Evolutionary conservation across 2,113 vertebrate species (phyloP).

Genomic region (Conger conger): DNA sequence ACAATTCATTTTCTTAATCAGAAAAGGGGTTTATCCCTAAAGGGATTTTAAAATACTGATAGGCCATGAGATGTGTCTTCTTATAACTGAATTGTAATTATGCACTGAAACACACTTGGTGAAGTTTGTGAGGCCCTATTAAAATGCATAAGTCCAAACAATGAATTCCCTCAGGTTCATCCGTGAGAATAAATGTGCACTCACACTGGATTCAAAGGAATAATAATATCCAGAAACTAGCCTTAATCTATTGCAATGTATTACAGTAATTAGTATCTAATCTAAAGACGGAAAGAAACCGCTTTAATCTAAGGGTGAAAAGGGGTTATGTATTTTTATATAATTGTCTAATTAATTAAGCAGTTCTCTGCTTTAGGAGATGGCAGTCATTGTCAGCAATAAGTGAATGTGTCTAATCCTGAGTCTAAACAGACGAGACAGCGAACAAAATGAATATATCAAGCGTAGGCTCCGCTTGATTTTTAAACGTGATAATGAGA

Average conservation of each 20-base stretch:
- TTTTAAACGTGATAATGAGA: conserved; percentile 12
- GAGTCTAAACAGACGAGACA: background rate
- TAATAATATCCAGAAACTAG: background rate
- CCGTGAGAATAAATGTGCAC: background rate
- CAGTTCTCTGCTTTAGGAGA: background rate
- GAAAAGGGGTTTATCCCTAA: background rate
- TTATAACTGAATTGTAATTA: conserved; percentile 12
- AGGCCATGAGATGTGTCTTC: conserved; percentile 3
- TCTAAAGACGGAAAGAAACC: background rate
- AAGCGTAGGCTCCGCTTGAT: background rate
- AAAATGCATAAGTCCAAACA: background rate
- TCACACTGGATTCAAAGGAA: background rate
- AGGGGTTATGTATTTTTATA: background rate
- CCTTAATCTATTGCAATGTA: background rate
- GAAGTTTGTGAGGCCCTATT: conserved; percentile 3
- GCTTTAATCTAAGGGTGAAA: background rate
- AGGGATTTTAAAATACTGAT: background rate
- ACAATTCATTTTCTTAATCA: background rate
- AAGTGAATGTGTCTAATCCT: background rate
- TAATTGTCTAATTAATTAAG: background rate
- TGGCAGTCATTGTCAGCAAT: background rate
- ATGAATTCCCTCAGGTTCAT: background rate
- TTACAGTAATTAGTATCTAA: background rate
- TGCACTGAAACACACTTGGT: background rate
- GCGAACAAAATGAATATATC: background rate